Percentiles rank a stretch among this genome's conserved stretches.
phyloP scores from a whole-genome alignment of 2,113 vertebrate genomes.

The Ellobius talpinus region DNA sequence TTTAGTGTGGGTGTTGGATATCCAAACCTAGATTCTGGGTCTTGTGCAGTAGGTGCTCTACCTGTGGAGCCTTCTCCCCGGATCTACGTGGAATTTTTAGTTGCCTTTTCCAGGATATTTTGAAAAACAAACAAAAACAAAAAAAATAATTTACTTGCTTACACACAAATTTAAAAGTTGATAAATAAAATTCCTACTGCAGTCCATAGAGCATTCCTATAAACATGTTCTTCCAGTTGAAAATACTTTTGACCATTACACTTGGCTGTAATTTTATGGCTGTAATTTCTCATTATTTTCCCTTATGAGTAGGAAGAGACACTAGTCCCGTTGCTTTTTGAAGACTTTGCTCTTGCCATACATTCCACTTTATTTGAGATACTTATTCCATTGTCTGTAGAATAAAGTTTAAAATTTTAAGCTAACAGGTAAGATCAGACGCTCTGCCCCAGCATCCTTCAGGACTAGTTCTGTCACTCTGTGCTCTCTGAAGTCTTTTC shows the following conservation, averaged over 20 bases:
- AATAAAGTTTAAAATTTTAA: constrained; percentile 28
- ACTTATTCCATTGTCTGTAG: neutral
- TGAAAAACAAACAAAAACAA: too few relatives aligned
- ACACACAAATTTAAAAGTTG: neutral
- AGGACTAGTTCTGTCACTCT: neutral
- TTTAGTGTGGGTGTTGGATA: neutral
- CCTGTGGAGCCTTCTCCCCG: neutral
- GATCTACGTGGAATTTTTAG: neutral
- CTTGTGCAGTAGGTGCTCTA: neutral
- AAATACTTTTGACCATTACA: constrained; percentile 6
- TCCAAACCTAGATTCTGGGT: too few relatives aligned
- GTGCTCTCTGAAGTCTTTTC: neutral
- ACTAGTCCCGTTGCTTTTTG: neutral
- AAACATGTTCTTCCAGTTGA: neutral
- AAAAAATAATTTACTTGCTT: neutral
- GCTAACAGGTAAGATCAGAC: constrained; percentile 26
- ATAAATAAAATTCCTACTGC: constrained; percentile 4
- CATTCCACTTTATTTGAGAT: neutral
- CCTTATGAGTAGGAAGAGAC: constrained; percentile 5
- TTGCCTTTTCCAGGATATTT: neutral
- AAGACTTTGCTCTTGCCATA: neutral
- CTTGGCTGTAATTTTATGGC: neutral
- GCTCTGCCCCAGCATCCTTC: neutral
- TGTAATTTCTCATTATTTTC: constrained; percentile 46
- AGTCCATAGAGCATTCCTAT: neutral